Percentiles rank a stretch among this genome's conserved stretches.
phyloP scores from a whole-genome alignment of 2,888 invertebrate species.

The Amphipoea lucens region DNA sequence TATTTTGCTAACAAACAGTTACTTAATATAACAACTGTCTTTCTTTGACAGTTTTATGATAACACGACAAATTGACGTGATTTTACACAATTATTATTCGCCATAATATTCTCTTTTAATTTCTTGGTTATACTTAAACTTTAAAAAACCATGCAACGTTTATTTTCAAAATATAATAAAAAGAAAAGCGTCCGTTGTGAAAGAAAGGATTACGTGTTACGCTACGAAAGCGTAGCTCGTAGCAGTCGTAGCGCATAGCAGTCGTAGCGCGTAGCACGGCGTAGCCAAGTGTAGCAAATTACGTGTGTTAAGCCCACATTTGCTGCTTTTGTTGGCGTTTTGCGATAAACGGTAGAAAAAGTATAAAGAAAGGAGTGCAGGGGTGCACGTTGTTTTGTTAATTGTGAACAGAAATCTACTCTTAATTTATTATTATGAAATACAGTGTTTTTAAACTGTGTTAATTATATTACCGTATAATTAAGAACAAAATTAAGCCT shows the following conservation, averaged over 20 bases:
- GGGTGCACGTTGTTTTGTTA: background rate
- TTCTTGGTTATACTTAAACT: background rate
- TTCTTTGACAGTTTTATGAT: background rate
- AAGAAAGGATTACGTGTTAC: conserved; percentile 18
- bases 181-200: background rate
- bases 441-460: background rate
- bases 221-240: conserved; percentile 45
- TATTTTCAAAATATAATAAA: background rate
- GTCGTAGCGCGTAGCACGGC: conserved; percentile 32
- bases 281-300: conserved; percentile 46
- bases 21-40: background rate
- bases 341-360: background rate
- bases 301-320: conserved; percentile 30
- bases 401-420: background rate
- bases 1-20: background rate
- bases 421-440: background rate
- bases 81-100: background rate
- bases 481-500: background rate
- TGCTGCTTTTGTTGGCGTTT: conserved; percentile 16
- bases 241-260: conserved; percentile 38
- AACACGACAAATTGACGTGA: background rate
- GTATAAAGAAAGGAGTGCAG: background rate
- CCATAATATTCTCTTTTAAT: background rate
- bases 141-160: background rate
- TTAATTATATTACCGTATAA: background rate